Evolutionary conservation across 2,113 vertebrate species (phyloP), one percentile per base, ranked within the genome.

Genomic region (Lepisosteus oculatus): DNA sequence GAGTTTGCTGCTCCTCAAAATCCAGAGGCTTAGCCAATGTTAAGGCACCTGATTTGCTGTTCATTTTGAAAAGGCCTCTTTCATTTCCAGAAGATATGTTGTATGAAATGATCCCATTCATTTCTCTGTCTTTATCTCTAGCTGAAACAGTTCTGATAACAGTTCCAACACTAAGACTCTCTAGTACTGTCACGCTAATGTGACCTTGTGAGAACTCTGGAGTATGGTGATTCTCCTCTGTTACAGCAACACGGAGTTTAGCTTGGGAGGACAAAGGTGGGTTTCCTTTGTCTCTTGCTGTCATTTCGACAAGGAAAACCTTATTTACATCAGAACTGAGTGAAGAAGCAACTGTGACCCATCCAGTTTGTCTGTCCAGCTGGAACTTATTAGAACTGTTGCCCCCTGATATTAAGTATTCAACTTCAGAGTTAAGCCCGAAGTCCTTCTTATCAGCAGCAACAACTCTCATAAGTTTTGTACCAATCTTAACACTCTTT

Each of bases 161-260:
- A 0, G 94, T 70, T 66, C 97, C 96, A 0, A 96, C 74, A 9
- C 86, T 84, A 8, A 95, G 91, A 76, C 94, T 96, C 84, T 99
- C 97, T 0, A 92, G 92, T 70, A 97, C 71, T 0, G 93, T 95
- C 8, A 93, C 80, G 0, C 89, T 95, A 79, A 98, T 87, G 64
- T 90, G 94, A 85, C 85, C 95, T 82, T 98, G 96, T 6, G 96
- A 97, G 86, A 99, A 99, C 78, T 98, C 96, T 0, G 97, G 97
- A 0, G 94, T 96, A 62, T 99, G 94, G 78, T 95, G 93, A 77
- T 99, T 99, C 79, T 99, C 97, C 76, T 99, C 97, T 0, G 97
- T 99, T 54, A 99, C 93, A 0, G 92, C 87, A 62, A 99, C 90
- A 56, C 89, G 91, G 68, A 97, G 89, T 3, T 85, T 79, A 0